Evolutionary conservation across 2,888 invertebrate species (phyloP).

Genomic region (Tetragonula carbonaria): DNA sequence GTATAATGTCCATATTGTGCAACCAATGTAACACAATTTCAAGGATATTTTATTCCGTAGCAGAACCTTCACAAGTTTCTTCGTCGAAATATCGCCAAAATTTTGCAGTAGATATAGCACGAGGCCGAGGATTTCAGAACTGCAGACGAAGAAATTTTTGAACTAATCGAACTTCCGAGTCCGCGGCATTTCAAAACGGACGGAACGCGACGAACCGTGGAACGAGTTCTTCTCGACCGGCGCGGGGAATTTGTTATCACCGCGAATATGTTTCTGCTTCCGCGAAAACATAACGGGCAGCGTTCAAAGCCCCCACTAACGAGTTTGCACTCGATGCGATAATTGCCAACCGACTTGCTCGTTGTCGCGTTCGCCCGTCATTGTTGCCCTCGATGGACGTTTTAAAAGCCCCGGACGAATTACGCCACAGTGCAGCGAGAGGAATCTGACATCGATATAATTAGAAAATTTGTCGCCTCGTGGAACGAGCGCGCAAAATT

Average conservation of each 20-base stretch:
- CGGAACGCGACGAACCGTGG: no score
- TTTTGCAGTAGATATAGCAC: no score
- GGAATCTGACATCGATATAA: not conserved
- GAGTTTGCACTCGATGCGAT: conserved; percentile 69
- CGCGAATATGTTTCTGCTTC: conserved; percentile 62
- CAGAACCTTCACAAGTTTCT: no score
- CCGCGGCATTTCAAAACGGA: no score
- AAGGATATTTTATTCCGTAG: no score
- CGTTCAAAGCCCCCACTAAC: conserved; percentile 64
- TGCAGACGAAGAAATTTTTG: no score
- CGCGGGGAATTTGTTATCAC: conserved; percentile 54
- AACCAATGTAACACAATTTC: no score
- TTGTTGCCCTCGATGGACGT: conserved; percentile 40
- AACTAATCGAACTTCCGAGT: no score
- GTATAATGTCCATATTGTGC: no score
- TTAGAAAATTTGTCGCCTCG: not conserved
- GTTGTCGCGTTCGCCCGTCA: conserved; percentile 22
- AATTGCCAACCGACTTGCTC: conserved; percentile 56
- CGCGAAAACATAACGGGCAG: conserved; percentile 62
- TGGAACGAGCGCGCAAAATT: not conserved
- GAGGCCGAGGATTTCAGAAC: no score
- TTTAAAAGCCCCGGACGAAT: conserved; percentile 19
- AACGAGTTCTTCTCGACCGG: conserved; percentile 6
- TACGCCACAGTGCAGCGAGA: not conserved
- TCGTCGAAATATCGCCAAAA: no score